Base-by-base conservation (phyloP, 2,888 invertebrate species). In the Tanypteryx hageni region DNA sequence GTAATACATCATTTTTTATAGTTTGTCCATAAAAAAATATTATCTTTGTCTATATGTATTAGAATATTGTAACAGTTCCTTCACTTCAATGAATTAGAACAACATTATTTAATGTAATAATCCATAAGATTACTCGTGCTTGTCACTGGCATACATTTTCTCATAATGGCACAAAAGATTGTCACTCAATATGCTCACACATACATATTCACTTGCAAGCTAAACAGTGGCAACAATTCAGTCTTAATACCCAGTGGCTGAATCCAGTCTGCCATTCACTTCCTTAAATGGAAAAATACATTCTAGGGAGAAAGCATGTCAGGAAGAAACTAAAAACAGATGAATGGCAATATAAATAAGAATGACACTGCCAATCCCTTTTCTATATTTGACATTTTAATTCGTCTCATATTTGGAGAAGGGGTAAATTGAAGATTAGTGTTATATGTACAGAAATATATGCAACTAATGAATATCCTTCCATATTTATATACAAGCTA, bases 21-120 rank as follows among this genome's bases (percentile, higher is more conserved):
- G 31, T 44, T n/a, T 89, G 27, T 89, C 89, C 18, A 44, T 89
- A 89, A 89, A 89, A 89, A 89, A 89, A 89, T 89, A 89, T 44
- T 89, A 61, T 89, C 89, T 89, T 89, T 64, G 8, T 89, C n/a
- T 44, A 44, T 68, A 8, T 64, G 89, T 76, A 76, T 27, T 11
- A 76, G 76, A 11, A 18, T 1, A 44, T 18, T 76, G 76, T 27
- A 22, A 22, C 11, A 76, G 27, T 76, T 76, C 76, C 76, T 27
- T 27, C 27, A 22, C 22, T 27, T 27, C 27, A 22, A 76, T 14
- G 27, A 76, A 27, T 76, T 27, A 76, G 22, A 22, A 76, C 5
- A 68, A 68, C 22, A 27, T 27, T 76, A 27, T 56, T 83, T 64
- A 14, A 44, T 89, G 64, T n/a, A 3, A 89, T 44, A 14, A 64